Conservation (phyloP, 2,797 vertebrate species). For the Cebuella pygmaea region DNA sequence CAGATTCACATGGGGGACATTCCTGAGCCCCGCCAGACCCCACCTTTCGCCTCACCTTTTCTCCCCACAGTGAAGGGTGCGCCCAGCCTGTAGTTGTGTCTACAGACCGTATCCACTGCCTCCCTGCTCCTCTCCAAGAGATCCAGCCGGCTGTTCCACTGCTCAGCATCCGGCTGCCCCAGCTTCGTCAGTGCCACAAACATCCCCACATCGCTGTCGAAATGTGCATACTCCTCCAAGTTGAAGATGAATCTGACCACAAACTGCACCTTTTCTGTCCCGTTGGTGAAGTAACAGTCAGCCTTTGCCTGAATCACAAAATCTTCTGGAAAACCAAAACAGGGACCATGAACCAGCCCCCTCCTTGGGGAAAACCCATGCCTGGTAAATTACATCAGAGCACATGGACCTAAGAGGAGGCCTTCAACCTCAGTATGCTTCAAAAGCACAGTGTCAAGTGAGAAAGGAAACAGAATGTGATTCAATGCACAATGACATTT, state of each 20-base stretch:
- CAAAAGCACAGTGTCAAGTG: not conserved
- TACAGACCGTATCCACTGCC: constrained; percentile 61
- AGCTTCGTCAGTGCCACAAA: constrained; percentile 43
- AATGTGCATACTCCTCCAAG: constrained; percentile 68
- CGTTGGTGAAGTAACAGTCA: constrained; percentile 78
- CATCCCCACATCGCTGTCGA: constrained; percentile 54
- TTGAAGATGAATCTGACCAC: constrained; percentile 74
- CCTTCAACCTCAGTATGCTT: not conserved
- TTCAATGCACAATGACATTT: not conserved
- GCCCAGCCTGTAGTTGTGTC: constrained; percentile 21
- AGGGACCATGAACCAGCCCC: not conserved
- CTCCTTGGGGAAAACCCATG: not conserved
- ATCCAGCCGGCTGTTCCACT: constrained; percentile 57
- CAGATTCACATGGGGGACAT: not conserved
- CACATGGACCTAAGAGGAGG: not conserved
- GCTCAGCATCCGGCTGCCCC: not conserved
- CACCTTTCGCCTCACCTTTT: constrained; percentile 25
- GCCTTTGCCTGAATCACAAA: constrained; percentile 70
- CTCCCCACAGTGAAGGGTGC: constrained; percentile 53
- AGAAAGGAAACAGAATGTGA: not conserved
- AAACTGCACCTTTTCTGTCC: constrained; percentile 64
- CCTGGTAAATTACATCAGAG: not conserved
- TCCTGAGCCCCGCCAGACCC: not conserved
- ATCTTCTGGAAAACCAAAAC: constrained; percentile 60
- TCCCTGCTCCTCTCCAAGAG: constrained; percentile 12